phyloP scores from a whole-genome alignment of 2,113 vertebrate genomes.

The Anolis sagrei region DNA sequence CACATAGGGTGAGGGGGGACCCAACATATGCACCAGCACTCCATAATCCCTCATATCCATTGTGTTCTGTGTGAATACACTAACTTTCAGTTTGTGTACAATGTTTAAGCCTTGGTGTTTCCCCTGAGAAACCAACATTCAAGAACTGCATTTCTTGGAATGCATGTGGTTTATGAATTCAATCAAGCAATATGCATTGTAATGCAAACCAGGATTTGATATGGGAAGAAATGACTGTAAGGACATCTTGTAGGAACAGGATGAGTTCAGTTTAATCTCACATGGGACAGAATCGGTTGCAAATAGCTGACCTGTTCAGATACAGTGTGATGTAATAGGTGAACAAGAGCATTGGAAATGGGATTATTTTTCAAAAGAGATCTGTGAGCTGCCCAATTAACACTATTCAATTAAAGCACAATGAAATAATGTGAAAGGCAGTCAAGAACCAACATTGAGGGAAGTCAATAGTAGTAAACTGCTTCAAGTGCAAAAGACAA shows the following conservation, averaged over 20 bases:
- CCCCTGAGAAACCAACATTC: neutral
- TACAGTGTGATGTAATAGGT: neutral
- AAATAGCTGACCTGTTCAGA: neutral
- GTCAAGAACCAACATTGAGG: too few species aligned
- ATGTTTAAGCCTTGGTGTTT: neutral
- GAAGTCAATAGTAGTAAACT: too few species aligned
- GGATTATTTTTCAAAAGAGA: too few species aligned
- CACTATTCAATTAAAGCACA: too few species aligned
- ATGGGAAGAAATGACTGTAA: neutral
- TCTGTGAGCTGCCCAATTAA: too few species aligned
- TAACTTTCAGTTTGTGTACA: neutral
- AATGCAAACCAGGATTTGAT: neutral
- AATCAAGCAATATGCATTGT: neutral
- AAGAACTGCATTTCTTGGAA: conserved; percentile 5
- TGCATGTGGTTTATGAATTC: neutral
- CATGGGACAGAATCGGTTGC: too few species aligned
- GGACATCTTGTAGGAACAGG: neutral
- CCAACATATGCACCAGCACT: neutral
- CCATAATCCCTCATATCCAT: neutral
- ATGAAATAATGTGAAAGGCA: too few species aligned
- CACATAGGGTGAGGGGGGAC: neutral
- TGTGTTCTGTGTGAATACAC: neutral
- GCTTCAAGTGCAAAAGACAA: too few species aligned
- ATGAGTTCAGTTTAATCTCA: neutral
- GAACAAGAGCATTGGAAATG: neutral